Evolutionary conservation across 2,113 vertebrate genomes (phyloP).

Genomic region (Bubalus kerabau): DNA sequence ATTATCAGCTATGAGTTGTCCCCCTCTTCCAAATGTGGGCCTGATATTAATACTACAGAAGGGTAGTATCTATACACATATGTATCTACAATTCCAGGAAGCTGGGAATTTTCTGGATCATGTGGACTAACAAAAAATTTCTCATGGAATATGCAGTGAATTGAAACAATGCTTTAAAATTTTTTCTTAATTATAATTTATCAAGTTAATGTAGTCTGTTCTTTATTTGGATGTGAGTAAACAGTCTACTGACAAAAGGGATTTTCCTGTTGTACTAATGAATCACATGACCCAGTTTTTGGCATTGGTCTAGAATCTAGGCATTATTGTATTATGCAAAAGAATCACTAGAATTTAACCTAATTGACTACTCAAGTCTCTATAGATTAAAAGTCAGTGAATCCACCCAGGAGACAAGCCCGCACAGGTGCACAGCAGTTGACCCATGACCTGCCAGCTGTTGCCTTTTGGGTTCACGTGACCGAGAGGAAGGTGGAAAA

Average conservation of each 20-base stretch:
- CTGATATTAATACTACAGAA: neutral
- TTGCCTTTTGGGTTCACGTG: neutral
- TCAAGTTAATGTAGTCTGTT: neutral
- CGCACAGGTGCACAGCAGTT: neutral
- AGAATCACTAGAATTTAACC: neutral
- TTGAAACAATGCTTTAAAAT: neutral
- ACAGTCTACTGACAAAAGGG: neutral
- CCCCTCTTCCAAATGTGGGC: neutral
- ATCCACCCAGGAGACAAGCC: neutral
- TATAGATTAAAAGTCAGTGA: neutral
- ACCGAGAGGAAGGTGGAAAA: neutral
- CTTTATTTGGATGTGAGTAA: neutral
- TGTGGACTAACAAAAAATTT: neutral
- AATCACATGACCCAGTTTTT: neutral
- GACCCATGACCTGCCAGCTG: neutral
- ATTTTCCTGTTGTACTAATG: neutral
- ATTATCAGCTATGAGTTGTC: neutral
- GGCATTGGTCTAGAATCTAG: neutral
- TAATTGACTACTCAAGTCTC: neutral
- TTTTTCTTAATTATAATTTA: constrained; percentile 9
- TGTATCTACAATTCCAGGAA: neutral
- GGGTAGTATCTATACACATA: neutral
- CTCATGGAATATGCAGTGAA: neutral
- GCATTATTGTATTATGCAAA: neutral
- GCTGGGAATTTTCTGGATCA: neutral